A percentile compares a stretch with the other conserved stretches of the same genome.
phyloP scores from a whole-genome alignment of 2,797 vertebrate species.

The Notamacropus eugenii region DNA sequence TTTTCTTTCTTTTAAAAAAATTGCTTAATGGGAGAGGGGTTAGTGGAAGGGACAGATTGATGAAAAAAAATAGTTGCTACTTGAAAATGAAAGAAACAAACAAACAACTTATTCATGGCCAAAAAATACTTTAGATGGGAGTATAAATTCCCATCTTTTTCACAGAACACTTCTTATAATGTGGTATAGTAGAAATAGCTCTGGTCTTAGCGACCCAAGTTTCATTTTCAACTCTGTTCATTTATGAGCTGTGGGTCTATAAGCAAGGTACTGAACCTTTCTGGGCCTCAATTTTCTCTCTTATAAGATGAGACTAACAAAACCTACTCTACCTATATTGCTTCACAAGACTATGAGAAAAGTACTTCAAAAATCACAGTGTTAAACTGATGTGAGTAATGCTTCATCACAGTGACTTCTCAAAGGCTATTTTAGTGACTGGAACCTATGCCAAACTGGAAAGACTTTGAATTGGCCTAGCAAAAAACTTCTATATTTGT shows the following conservation, averaged over 20 bases:
- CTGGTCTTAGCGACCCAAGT: background rate
- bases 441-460: background rate
- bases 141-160: background rate
- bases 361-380: background rate
- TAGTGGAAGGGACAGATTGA: background rate
- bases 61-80: background rate
- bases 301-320: background rate
- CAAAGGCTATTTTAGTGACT: too few relatives aligned
- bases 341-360: background rate
- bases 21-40: background rate
- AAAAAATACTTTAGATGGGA: background rate
- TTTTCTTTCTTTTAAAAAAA: background rate
- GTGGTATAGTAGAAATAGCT: background rate
- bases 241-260: background rate
- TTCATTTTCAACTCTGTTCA: background rate
- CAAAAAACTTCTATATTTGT: background rate
- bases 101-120: background rate
- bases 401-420: background rate
- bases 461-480: background rate
- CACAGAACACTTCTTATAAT: background rate
- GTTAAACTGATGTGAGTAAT: background rate
- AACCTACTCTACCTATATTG: background rate
- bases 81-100: background rate
- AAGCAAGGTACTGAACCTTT: background rate
- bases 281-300: background rate